A percentile compares a stretch with the other conserved stretches of the same genome.
Conservation (phyloP, 2,113 vertebrate species). For the Phaethon lepturus region DNA sequence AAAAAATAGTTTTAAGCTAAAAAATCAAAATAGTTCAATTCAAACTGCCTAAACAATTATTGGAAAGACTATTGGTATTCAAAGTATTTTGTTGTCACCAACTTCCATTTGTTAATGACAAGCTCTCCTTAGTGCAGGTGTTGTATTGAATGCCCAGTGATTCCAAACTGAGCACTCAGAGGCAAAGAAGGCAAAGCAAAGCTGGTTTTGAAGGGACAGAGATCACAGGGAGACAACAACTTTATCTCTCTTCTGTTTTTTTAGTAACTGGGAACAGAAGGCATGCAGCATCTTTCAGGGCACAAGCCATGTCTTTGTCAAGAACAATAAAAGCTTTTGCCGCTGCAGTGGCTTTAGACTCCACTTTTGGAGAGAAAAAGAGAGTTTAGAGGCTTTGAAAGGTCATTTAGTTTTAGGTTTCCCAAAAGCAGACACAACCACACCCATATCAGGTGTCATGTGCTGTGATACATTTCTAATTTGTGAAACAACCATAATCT, state of each 20-base stretch:
- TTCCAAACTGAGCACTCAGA: background rate
- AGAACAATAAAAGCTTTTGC: background rate
- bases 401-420: background rate
- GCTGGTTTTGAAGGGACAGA: background rate
- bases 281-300: background rate
- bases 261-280: background rate
- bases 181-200: background rate
- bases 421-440: background rate
- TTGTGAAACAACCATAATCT: background rate
- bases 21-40: background rate
- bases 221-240: background rate
- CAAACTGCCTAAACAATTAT: background rate
- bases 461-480: background rate
- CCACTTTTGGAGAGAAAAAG: background rate
- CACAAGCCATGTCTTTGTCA: rapidly evolving
- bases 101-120: background rate
- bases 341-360: background rate
- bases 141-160: background rate
- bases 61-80: background rate
- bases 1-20: background rate
- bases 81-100: background rate
- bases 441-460: background rate
- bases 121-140: background rate
- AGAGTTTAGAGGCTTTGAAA: background rate
- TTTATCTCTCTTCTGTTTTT: background rate